Evolutionary conservation across 2,797 vertebrate species (phyloP), one percentile per base, ranked within the genome.

Genomic region (Pangasius sanitwongsei): DNA sequence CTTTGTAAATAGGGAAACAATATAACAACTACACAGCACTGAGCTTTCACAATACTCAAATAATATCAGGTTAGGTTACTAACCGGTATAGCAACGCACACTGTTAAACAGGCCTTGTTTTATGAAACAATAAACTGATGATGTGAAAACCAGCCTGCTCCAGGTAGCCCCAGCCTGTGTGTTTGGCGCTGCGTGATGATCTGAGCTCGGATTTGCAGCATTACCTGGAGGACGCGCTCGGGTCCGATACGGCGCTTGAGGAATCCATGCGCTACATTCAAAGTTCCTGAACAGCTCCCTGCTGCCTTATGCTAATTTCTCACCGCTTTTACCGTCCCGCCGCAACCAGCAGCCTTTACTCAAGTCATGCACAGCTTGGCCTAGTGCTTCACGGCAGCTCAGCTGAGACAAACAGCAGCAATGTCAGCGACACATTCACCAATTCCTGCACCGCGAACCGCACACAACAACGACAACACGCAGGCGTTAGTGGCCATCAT

Each of bases 241-340:
- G 91, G 83, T 90, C 86, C 86, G 88, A 85, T 78, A 87, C 57
- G 82, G 90, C 81, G 89, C 82, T 59, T 85, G 87, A 74, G 78
- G 61, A 90, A 92, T 91, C 91, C 91, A 92, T 92, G 89, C 83
- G 78, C 87, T 90, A 90, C 88, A 91, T 90, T 67, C 85, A 93
- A 94, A 93, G 90, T 93, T 93, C 90, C 91, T 87, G 89, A 90
- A 91, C 91, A 92, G 92, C 93, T 90, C 89, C 88, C 90, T 90
- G 91, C 85, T 89, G 91, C 89, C 88, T 92, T 91, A 91, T 91
- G 92, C 91, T 90, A 92, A 92, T 93, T 89, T 87, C 74, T 87
- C 89, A 23, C 78, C 61, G 89, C 91, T 90, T 86, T 89, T 69
- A 87, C 88, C 89, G 91, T 90, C 89, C 83, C 92, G 84, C 89